Base-by-base conservation (phyloP, 2,797 vertebrate species). In the Anisognathus igniventris region DNA sequence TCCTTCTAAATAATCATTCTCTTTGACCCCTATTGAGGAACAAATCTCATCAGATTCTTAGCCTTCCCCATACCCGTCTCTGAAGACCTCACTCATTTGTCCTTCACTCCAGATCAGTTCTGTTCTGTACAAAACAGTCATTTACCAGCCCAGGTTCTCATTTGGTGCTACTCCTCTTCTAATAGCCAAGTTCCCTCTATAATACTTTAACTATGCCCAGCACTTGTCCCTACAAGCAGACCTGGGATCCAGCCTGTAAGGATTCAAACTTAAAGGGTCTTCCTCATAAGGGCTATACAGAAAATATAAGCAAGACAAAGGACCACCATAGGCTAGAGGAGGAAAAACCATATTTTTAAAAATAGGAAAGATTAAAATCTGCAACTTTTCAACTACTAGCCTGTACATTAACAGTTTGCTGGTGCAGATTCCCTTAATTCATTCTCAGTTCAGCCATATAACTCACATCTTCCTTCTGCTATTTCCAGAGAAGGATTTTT, bases 271-370 rank as follows among this genome's bases (percentile, higher is more conserved):
- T 53, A 20, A 40, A 58, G 13, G 42, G 30, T n/a, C 12, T 45
- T 85, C 10, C 18, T 75, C 14, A 14, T 35, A 57, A 83, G 27
- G 11, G 9, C 45, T 67, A 50, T 4, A 53, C 5, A 73, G n/a
- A 64, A 83, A 94, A 92, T 64, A 33, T 7, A 89, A 57, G 28
- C 12, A 77, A 47, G 12, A 27, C 16, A 73, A 72, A 64, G 10
- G 6, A 47, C 17, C 24, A 75, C 6, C 14, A 30, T 28, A 73
- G 61, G 22, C 16, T n/a, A 85, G 35, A 37, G 24, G 12, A 88
- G 7, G 5, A 20, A 66, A 56, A 73, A 0, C 0, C 2, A 3
- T 12, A 48, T 31, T 60, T 56, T 39, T 68, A 30, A 68, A 33
- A 61, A 35, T 1, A 5, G 6, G 24, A 11, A 78, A 75, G 37